Percentiles rank a stretch among this genome's conserved stretches.
phyloP scores from a whole-genome alignment of 2,888 invertebrate species.

The Ectemnius continuus region DNA sequence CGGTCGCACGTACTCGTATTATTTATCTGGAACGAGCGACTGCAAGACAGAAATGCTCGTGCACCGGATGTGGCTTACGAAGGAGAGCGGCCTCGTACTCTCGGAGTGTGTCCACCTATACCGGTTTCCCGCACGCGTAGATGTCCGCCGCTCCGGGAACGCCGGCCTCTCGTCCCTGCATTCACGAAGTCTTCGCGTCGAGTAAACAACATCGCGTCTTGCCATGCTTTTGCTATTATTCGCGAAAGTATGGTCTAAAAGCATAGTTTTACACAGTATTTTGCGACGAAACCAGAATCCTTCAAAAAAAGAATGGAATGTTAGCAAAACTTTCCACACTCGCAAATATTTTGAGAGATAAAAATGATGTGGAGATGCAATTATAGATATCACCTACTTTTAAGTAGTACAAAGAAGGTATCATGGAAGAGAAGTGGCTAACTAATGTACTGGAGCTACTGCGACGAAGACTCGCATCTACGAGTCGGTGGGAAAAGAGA shows the following conservation, averaged over 20 bases:
- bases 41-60: constrained; percentile 40
- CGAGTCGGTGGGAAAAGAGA: constrained; percentile 9
- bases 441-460: background rate
- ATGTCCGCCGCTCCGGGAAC: constrained; percentile 6
- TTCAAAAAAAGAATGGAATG: too few species aligned
- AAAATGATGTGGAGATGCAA: background rate
- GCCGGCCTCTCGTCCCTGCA: background rate
- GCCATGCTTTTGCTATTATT: background rate
- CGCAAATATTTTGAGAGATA: background rate
- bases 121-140: constrained; percentile 40
- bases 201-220: background rate
- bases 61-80: constrained; percentile 57
- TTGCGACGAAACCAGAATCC: too few species aligned
- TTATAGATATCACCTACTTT: background rate
- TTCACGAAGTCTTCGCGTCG: background rate
- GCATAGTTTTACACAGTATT: background rate
- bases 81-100: constrained; percentile 28
- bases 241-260: background rate
- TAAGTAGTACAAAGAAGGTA: background rate
- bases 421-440: background rate
- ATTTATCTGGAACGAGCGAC: constrained; percentile 50
- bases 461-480: background rate
- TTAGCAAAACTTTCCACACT: too few species aligned
- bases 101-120: constrained; percentile 40
- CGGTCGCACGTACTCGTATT: constrained; percentile 30